Evolutionary conservation across 2,797 vertebrate species (phyloP), one percentile per base, ranked within the genome.

Genomic region (Falco columbarius): DNA sequence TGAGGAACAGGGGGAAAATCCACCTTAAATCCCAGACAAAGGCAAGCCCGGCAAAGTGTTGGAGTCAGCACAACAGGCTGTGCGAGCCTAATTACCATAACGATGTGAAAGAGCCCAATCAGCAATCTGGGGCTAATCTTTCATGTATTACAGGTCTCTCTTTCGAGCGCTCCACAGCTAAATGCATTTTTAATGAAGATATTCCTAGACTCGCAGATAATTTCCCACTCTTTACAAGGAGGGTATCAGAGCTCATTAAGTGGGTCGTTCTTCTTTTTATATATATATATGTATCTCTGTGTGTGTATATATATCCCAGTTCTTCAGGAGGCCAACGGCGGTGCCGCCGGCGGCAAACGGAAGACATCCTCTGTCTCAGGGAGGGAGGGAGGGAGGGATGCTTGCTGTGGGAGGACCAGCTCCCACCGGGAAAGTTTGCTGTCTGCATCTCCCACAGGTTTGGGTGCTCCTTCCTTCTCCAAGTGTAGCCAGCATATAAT

Each of bases 171-270:
- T 97, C 96, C 93, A 96, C 96, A 96, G 98, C 97, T 98, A 98
- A 98, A 98, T 98, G 98, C 97, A 98, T 98, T 98, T 98, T 98
- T 98, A 98, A 98, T 98, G 98, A 98, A 98, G 98, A 98, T 98
- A 98, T 98, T 98, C 93, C 97, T 96, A 97, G 94, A 97, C 97
- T 84, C 84, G 81, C 96, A 97, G 98, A 98, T 98, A 98, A 98
- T 98, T 98, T 98, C 95, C 95, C 82, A 74, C 91, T 98, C 97
- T 98, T 98, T 98, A 97, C 95, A 97, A 97, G 93, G 96, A 98
- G 96, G 94, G 93, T 95, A 98, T 97, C 96, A 95, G 97, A 96
- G 95, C 97, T 92, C 93, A 93, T 95, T 97, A 98, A 98, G 97
- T 55, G 94, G 96, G 95, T 94, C 67, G 58, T 94, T 97, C 95